Base-by-base conservation (phyloP, 2,113 vertebrate genomes). In the Apeltes quadracus region DNA sequence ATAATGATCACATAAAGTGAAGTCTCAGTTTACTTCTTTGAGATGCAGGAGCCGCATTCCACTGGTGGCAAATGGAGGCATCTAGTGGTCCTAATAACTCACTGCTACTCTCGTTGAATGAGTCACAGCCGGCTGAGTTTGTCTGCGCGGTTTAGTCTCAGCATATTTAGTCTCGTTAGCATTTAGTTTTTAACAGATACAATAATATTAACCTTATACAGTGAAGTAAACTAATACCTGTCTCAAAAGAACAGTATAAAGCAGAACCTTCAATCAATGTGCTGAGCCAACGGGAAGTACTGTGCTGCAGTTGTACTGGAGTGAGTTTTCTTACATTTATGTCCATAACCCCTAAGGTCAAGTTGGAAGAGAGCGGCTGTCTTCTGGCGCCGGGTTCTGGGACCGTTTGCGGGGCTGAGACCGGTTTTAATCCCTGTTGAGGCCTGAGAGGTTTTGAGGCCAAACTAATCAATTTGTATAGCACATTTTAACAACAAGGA, bases 11-110 rank as follows among this genome's bases (percentile, higher is more conserved):
- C 32, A 34, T 34, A 7, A 34, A 29, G 5, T 23, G 10, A 25
- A 29, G 9, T 18, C 6, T 64, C 13, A 44, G 29, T 32, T 3
- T 5, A 4, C 22, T 23, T 68, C 4, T 36, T 5, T 44, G 34
- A 56, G n/a, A 67, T n/a, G n/a, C n/a, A 62, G 25, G n/a, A 65
- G 57, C 3, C 56, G 61, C 27, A 62, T 65, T 67, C 12, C 46
- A 67, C 32, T 29, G 39, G 67, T 44, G 20, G 62, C 55, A 76
- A 80, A 78, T 51, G 25, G 70, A 79, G 89, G 58, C 88, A 77
- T 83, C 88, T 89, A 87, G 86, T 83, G 89, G 86, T 69, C 36
- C n/a, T 9, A 46, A n/a, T 5, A 27, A 43, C 25, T 78, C 62
- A 82, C 44, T 84, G 73, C 82, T 32, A 56, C 12, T 46, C 6